These are phyloP conservation scores for Ciconia boyciana DNA, from an alignment of 2,113 vertebrate species.

Conservation along the genomic window DNA sequence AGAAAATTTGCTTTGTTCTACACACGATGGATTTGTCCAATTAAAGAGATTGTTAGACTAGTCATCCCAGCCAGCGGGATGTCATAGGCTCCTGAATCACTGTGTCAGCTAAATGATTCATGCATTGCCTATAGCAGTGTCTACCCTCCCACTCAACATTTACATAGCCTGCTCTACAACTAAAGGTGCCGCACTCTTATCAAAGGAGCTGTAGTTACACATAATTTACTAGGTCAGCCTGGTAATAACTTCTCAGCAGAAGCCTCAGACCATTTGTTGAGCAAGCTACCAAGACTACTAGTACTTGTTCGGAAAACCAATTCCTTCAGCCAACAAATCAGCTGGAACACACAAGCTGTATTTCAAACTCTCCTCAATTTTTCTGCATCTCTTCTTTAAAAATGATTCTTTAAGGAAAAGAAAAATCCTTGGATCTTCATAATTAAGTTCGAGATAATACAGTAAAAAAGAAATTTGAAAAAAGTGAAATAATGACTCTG, in stretches of 20 bases:
- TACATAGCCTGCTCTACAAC: constrained; percentile 16
- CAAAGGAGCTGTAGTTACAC: neutral
- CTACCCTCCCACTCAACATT: neutral
- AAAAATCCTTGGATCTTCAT: neutral
- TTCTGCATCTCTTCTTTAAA: neutral
- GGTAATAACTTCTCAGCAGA: neutral
- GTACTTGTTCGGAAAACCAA: neutral
- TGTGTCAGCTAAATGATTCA: neutral
- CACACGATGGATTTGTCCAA: neutral
- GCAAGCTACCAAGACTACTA: neutral
- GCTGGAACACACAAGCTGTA: neutral
- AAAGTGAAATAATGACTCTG: neutral
- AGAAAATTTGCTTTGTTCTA: neutral
- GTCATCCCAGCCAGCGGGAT: neutral
- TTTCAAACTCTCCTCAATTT: neutral
- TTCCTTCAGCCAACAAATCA: neutral
- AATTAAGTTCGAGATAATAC: neutral
- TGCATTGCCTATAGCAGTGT: neutral
- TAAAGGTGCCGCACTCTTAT: neutral
- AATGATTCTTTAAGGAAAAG: neutral
- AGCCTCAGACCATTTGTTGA: neutral
- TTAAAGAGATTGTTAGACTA: neutral
- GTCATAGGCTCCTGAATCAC: neutral
- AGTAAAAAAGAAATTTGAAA: neutral
- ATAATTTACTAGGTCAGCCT: neutral